These are phyloP conservation scores for Euspilapteryx auroguttella DNA, from an alignment of 2,888 invertebrate species.

Conservation along the genomic window DNA sequence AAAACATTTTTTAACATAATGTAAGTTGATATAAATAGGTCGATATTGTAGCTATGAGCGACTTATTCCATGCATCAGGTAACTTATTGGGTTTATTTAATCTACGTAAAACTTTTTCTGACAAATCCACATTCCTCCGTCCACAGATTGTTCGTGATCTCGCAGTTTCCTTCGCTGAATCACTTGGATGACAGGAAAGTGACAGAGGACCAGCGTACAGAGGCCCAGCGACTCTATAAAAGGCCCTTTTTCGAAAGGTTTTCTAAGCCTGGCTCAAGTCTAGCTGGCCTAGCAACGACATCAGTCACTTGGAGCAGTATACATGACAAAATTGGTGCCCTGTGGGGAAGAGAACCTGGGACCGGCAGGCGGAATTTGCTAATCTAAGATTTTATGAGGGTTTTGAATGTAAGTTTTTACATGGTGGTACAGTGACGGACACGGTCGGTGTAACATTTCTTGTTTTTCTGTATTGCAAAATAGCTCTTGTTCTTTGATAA, in stretches of 20 bases:
- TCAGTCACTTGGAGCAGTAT: conserved; percentile 29
- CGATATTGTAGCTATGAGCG: not conserved
- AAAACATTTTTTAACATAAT: no score
- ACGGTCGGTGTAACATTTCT: no score
- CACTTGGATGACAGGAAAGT: conserved; percentile 73
- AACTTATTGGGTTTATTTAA: no score
- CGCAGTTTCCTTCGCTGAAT: conserved; percentile 67
- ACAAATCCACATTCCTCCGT: no score
- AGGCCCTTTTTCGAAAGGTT: conserved; percentile 61
- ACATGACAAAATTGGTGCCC: conserved; percentile 21
- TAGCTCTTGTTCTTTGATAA: no score
- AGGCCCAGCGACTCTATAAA: conserved; percentile 65
- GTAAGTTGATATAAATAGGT: conserved; percentile 1
- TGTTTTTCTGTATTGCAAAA: no score
- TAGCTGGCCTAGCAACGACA: conserved; percentile 25
- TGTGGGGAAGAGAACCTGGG: conserved; percentile 21
- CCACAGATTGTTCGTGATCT: conserved; percentile 75
- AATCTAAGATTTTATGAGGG: conserved; percentile 10
- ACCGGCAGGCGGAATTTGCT: conserved; percentile 20
- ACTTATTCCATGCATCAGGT: not conserved
- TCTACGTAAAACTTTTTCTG: no score
- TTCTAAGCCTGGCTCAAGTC: conserved; percentile 20
- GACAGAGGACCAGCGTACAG: conserved; percentile 65
- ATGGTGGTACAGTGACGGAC: no score
- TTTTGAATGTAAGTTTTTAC: not conserved